A percentile compares a stretch with the other conserved stretches of the same genome.
Evolutionary conservation across 2,888 invertebrate species (phyloP).

Genomic region (Cerastis rubricosa): DNA sequence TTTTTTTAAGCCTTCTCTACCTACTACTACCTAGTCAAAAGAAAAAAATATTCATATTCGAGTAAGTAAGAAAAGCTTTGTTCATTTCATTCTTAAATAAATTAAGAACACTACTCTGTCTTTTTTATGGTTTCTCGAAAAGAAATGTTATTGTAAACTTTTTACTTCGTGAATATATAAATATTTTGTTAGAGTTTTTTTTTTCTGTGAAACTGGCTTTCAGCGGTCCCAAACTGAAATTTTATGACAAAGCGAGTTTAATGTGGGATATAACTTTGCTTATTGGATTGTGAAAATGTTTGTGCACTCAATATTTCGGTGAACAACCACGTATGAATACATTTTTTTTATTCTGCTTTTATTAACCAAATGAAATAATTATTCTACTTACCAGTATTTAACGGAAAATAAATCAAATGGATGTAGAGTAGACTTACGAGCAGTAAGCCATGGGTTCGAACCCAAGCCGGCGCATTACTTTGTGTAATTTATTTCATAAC

Average conservation of each 20-base stretch:
- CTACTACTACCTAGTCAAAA: too few relatives aligned
- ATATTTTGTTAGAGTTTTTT: constrained; percentile 12
- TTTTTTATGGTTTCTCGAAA: constrained; percentile 1
- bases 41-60: background rate
- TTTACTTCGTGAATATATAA: constrained; percentile 36
- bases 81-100: constrained; percentile 15
- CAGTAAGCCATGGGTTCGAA: too few relatives aligned
- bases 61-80: background rate
- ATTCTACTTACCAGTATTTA: background rate
- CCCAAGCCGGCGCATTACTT: too few relatives aligned
- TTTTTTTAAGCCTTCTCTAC: too few relatives aligned
- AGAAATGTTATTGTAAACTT: constrained; percentile 37
- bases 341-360: background rate
- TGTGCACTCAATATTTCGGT: constrained; percentile 1
- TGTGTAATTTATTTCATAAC: too few relatives aligned
- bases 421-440: too few relatives aligned
- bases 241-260: constrained; percentile 6
- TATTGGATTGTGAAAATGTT: constrained; percentile 12
- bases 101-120: constrained; percentile 6
- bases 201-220: constrained; percentile 10
- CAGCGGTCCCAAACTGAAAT: background rate
- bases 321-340: background rate
- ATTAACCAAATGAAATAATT: background rate
- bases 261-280: constrained; percentile 11
- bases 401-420: too few relatives aligned